Percentiles rank a stretch among this genome's conserved stretches.
Evolutionary conservation across 2,888 invertebrate genomes (phyloP).

Genomic region (Cremastinae sp.): DNA sequence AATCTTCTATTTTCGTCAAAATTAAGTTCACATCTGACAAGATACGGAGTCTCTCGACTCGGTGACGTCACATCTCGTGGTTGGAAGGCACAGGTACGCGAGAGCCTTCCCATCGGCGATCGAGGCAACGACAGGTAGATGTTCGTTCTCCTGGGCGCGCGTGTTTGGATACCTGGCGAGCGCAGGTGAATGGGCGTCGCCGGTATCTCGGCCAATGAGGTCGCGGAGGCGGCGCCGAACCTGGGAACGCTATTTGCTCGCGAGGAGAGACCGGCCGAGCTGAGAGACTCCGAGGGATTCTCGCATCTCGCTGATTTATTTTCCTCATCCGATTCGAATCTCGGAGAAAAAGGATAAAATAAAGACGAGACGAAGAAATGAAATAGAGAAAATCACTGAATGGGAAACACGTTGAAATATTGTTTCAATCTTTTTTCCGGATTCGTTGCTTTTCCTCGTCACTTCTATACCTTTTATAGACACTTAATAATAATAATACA

Average conservation of each 20-base stretch:
- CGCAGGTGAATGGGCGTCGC: slow-evolving; percentile 78
- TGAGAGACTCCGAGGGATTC: slow-evolving; percentile 36
- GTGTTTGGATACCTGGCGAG: slow-evolving; percentile 61
- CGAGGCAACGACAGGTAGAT: slow-evolving; percentile 48
- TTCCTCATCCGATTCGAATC: no score
- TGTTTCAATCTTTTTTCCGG: neutral
- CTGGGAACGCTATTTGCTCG: slow-evolving; percentile 73
- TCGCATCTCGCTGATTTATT: slow-evolving; percentile 46
- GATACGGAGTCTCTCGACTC: neutral
- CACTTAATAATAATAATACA: slow-evolving; percentile 73
- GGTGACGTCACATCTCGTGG: slow-evolving; percentile 73
- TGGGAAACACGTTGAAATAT: slow-evolving; percentile 1
- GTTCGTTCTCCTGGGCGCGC: slow-evolving; percentile 1
- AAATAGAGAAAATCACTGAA: slow-evolving; percentile 12
- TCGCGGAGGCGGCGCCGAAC: slow-evolving; percentile 75
- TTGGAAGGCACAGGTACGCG: slow-evolving; percentile 61
- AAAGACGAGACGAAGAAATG: neutral
- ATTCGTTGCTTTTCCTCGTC: slow-evolving; percentile 52
- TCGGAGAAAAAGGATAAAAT: slow-evolving; percentile 3
- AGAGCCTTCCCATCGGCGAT: slow-evolving; percentile 66
- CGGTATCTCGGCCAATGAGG: slow-evolving; percentile 75
- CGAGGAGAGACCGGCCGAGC: slow-evolving; percentile 40
- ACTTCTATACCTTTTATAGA: slow-evolving; percentile 53
- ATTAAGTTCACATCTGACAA: no score
- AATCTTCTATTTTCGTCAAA: no score